These are phyloP conservation scores for Psococerastis gibbosa DNA, from an alignment of 2,888 invertebrate genomes.

Conservation along the genomic window DNA sequence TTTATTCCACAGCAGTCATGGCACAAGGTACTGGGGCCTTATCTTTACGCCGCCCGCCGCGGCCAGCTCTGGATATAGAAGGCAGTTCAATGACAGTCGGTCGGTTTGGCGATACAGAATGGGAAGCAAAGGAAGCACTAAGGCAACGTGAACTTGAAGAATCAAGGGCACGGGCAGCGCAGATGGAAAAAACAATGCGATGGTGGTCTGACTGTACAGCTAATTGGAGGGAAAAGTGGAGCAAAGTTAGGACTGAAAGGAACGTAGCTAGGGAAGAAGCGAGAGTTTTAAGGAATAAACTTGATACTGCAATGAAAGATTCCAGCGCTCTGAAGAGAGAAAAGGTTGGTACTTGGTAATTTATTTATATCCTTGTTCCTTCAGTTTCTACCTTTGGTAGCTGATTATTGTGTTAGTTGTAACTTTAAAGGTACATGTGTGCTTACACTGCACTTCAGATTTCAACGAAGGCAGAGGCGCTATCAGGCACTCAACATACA, in stretches of 20 bases:
- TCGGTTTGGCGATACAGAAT: conserved; percentile 49
- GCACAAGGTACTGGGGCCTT: conserved; percentile 4
- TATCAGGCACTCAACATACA: too few species aligned
- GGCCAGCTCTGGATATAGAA: background rate
- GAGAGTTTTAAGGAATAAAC: conserved; percentile 58
- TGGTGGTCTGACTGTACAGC: conserved; percentile 99
- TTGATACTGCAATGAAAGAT: conserved; percentile 63
- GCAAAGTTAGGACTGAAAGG: conserved; percentile 78
- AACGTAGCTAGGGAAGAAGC: conserved; percentile 85
- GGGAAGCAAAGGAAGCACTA: conserved; percentile 58
- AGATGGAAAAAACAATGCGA: conserved; percentile 99
- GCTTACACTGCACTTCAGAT: too few species aligned
- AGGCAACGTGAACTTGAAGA: conserved; percentile 76
- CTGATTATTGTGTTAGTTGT: too few species aligned
- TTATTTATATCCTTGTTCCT: conserved; percentile 21
- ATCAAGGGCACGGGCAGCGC: conserved; percentile 79
- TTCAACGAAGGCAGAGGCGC: too few species aligned
- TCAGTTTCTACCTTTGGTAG: too few species aligned
- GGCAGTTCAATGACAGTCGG: conserved; percentile 30
- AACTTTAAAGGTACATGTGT: too few species aligned
- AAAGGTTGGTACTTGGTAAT: too few species aligned
- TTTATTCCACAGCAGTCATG: too few species aligned
- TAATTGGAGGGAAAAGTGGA: conserved; percentile 93
- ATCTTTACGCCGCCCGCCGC: background rate
- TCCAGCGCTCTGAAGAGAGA: conserved; percentile 52